A percentile compares a stretch with the other conserved stretches of the same genome.
These are phyloP conservation scores for Seriola dumerili DNA, from an alignment of 2,113 vertebrate genomes.

Conservation along the genomic window DNA sequence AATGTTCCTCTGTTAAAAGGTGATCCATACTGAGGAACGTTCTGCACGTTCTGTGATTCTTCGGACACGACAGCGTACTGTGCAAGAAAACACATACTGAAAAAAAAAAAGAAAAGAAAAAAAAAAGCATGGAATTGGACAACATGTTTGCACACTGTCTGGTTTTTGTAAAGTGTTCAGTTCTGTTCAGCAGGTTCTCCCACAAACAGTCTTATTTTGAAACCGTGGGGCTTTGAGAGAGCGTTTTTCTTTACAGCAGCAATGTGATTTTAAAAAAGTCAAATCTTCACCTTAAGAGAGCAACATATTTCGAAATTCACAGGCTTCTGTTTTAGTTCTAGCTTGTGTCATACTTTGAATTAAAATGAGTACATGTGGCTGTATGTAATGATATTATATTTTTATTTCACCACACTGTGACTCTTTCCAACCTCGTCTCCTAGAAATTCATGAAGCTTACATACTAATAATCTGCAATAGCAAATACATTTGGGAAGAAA, in stretches of 20 bases:
- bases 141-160: neutral
- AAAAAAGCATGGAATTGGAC: too few species aligned
- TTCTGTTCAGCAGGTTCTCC: too few species aligned
- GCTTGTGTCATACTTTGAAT: too few species aligned
- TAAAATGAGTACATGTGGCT: too few species aligned
- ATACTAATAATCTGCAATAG: neutral
- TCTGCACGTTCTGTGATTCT: neutral
- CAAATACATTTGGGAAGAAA: too few species aligned
- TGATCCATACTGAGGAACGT: conserved; percentile 3
- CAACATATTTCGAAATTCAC: neutral
- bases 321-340: too few species aligned
- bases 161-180: neutral
- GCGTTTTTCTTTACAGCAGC: too few species aligned
- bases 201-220: neutral
- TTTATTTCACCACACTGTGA: neutral
- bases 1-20: conserved; percentile 28
- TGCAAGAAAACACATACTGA: neutral
- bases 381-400: too few species aligned
- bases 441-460: too few species aligned
- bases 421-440: too few species aligned
- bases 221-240: neutral
- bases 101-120: too few species aligned
- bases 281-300: neutral
- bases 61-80: neutral
- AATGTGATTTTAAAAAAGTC: too few species aligned